These are phyloP conservation scores for Microctonus brassicae DNA, from an alignment of 2,888 invertebrate species.

Conservation along the genomic window DNA sequence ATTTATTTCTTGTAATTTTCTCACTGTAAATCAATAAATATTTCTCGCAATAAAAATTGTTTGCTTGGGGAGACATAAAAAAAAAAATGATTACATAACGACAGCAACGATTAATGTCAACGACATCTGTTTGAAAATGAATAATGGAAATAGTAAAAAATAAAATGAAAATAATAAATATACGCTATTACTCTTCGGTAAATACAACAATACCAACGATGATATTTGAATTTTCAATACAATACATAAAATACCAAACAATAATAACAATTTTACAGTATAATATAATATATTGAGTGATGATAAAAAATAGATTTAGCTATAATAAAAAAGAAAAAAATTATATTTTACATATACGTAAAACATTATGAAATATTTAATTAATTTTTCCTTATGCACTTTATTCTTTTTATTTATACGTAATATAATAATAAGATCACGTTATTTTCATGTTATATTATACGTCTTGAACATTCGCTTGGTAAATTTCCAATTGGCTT, in stretches of 20 bases:
- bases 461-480: too few species aligned
- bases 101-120: neutral
- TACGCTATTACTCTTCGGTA: neutral
- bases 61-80: neutral
- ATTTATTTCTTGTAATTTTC: neutral
- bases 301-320: neutral
- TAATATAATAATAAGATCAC: too few species aligned
- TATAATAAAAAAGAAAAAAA: neutral
- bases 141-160: neutral
- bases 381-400: too few species aligned
- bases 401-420: too few species aligned
- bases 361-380: too few species aligned
- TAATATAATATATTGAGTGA: neutral
- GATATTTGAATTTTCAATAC: neutral
- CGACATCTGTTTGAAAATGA: neutral
- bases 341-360: too few species aligned
- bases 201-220: neutral
- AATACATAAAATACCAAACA: neutral
- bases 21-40: neutral
- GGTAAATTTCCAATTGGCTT: too few species aligned
- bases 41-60: neutral
- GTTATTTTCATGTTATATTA: too few species aligned
- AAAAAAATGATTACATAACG: neutral
- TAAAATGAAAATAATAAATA: neutral
- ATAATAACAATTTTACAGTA: neutral